phyloP scores from a whole-genome alignment of 2,888 invertebrate genomes.

The Drosophila limbata region DNA sequence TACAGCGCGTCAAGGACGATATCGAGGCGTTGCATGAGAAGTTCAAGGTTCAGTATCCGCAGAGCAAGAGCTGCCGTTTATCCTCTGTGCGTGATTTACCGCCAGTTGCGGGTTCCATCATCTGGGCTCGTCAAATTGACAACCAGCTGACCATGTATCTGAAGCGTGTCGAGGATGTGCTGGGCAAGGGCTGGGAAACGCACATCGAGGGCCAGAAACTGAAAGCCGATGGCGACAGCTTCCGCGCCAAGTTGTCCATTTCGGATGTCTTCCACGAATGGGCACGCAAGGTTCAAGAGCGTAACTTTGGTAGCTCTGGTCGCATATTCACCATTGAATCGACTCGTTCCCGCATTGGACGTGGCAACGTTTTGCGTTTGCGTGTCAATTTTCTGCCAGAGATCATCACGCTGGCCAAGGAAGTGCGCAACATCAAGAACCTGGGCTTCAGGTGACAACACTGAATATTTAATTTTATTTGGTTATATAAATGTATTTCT shows the following conservation, averaged over 20 bases:
- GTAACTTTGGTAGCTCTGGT: constrained; percentile 97
- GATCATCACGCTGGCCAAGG: constrained; percentile 98
- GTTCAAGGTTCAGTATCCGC: constrained; percentile 98
- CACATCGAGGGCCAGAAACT: constrained; percentile 99
- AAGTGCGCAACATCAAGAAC: constrained; percentile 98
- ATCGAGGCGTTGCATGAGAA: constrained; percentile 99
- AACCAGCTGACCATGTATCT: constrained; percentile 98
- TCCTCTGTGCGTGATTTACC: constrained; percentile 97
- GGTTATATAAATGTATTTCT: background rate
- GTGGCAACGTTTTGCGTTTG: constrained; percentile 93
- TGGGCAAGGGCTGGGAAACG: constrained; percentile 99
- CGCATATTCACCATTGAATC: constrained; percentile 97
- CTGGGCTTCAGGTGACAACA: constrained; percentile 91
- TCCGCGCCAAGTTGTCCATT: constrained; percentile 97
- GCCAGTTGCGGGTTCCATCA: constrained; percentile 98
- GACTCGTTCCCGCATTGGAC: constrained; percentile 90
- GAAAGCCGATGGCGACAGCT: constrained; percentile 99
- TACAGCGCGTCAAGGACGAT: constrained; percentile 99
- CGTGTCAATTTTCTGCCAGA: constrained; percentile 98
- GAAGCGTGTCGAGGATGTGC: constrained; percentile 98
- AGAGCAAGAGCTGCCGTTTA: constrained; percentile 96
- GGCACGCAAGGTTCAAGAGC: constrained; percentile 96
- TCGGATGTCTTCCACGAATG: constrained; percentile 99
- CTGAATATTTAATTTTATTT: too few species aligned
- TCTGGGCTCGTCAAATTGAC: constrained; percentile 99